Evolutionary conservation across 2,113 vertebrate species (phyloP).

Genomic region (Cichladusa arquata): DNA sequence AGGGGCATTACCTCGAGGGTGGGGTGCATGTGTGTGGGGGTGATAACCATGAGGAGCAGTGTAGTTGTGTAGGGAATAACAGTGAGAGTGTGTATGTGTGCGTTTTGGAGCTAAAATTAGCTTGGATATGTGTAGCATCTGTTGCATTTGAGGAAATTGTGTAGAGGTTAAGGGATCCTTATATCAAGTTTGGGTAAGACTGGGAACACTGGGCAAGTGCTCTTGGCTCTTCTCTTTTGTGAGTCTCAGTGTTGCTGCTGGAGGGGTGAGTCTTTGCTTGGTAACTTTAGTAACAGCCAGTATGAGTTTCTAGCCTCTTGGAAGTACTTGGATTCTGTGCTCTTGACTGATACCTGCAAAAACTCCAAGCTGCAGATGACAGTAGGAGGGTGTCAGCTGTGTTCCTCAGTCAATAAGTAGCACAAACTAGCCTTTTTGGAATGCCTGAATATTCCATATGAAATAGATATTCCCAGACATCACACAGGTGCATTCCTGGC

Average conservation of each 20-base stretch:
- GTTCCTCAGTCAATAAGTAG: neutral
- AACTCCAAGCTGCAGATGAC: neutral
- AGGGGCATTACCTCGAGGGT: neutral
- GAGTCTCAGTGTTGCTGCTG: neutral
- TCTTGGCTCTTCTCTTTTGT: neutral
- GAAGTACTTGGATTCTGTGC: neutral
- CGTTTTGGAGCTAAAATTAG: neutral
- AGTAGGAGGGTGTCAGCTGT: neutral
- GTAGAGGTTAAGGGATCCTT: neutral
- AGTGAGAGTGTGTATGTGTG: no score
- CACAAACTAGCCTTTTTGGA: neutral
- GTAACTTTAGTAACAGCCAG: neutral
- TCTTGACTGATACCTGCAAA: fast-evolving
- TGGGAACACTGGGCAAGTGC: no score
- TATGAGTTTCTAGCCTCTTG: neutral
- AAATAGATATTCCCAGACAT: neutral
- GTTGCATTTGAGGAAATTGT: neutral
- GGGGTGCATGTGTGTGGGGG: no score
- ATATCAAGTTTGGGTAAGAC: neutral
- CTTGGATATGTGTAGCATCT: neutral
- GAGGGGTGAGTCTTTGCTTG: neutral
- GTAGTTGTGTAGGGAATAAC: neutral
- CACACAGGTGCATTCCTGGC: fast-evolving
- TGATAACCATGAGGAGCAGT: neutral
- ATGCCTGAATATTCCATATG: neutral